Evolutionary conservation across 2,797 vertebrate genomes (phyloP).

Genomic region (Pantherophis alleghaniensis): DNA sequence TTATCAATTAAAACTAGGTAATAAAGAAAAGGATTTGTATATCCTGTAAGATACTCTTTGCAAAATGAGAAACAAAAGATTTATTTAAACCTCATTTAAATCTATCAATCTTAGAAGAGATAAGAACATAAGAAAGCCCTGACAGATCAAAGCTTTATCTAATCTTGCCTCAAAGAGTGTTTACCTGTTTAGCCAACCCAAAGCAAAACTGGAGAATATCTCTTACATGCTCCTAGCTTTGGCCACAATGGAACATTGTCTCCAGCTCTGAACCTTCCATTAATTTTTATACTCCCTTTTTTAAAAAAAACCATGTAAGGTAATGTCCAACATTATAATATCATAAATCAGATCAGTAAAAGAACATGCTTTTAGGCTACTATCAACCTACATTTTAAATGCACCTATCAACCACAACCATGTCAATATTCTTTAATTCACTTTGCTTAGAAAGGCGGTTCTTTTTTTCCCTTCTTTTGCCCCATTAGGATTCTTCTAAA

Average conservation of each 20-base stretch:
- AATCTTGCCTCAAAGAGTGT: not conserved
- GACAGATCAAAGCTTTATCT: not conserved
- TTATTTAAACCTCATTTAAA: not conserved
- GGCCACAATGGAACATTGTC: not conserved
- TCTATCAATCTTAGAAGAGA: not conserved
- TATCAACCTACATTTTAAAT: not conserved
- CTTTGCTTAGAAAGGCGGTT: not conserved
- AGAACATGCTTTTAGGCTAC: not conserved
- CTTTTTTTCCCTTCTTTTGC: not conserved
- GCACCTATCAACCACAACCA: not conserved
- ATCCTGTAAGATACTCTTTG: not conserved
- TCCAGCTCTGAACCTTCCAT: not conserved
- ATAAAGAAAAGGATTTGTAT: not conserved
- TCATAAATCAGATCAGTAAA: not conserved
- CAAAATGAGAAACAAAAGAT: not conserved
- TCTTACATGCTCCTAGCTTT: not conserved
- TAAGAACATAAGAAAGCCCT: not conserved
- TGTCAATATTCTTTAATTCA: not conserved
- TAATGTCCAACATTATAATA: not conserved
- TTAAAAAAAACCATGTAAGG: not conserved
- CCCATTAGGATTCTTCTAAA: not conserved
- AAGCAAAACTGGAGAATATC: not conserved
- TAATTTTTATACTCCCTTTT: not conserved
- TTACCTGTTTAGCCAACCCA: not conserved
- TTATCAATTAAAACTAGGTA: not conserved